Percentiles rank a stretch among this genome's conserved stretches.
These are phyloP conservation scores for Euzophera pinguis DNA, from an alignment of 2,888 invertebrate species.

Conservation along the genomic window DNA sequence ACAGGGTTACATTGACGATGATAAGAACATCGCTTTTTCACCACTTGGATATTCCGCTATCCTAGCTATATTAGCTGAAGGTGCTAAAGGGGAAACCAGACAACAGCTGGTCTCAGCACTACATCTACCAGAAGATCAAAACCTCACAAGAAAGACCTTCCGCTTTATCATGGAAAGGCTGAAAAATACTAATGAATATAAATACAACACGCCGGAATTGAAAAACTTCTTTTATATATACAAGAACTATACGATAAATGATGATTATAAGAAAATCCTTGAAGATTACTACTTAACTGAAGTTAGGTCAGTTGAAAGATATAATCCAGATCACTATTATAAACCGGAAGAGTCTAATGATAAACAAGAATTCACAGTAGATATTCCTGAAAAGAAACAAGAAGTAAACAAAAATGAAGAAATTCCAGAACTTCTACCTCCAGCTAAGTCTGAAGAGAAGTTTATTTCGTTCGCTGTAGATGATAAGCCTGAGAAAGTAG, in stretches of 20 bases:
- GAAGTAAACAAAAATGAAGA: slow-evolving; percentile 50
- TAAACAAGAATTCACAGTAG: slow-evolving; percentile 45
- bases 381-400: slow-evolving; percentile 49
- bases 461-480: slow-evolving; percentile 73
- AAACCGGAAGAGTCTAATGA: slow-evolving; percentile 46
- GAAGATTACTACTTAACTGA: slow-evolving; percentile 81
- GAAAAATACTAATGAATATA: slow-evolving; percentile 69
- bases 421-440: slow-evolving; percentile 53
- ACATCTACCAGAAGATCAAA: slow-evolving; percentile 74
- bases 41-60: slow-evolving; percentile 83
- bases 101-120: slow-evolving; percentile 78
- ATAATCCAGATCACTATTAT: slow-evolving; percentile 46
- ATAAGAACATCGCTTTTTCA: slow-evolving; percentile 81
- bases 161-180: slow-evolving; percentile 70
- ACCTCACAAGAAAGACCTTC: slow-evolving; percentile 67
- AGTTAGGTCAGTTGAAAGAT: slow-evolving; percentile 78
- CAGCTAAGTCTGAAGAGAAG: slow-evolving; percentile 75
- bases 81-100: slow-evolving; percentile 80
- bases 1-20: slow-evolving; percentile 75
- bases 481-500: slow-evolving; percentile 67
- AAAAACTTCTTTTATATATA: slow-evolving; percentile 85
- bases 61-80: slow-evolving; percentile 82
- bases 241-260: slow-evolving; percentile 81
- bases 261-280: slow-evolving; percentile 79
- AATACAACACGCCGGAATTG: slow-evolving; percentile 78